These are phyloP conservation scores for Callinectes sapidus DNA, from an alignment of 2,888 invertebrate genomes.

Conservation along the genomic window DNA sequence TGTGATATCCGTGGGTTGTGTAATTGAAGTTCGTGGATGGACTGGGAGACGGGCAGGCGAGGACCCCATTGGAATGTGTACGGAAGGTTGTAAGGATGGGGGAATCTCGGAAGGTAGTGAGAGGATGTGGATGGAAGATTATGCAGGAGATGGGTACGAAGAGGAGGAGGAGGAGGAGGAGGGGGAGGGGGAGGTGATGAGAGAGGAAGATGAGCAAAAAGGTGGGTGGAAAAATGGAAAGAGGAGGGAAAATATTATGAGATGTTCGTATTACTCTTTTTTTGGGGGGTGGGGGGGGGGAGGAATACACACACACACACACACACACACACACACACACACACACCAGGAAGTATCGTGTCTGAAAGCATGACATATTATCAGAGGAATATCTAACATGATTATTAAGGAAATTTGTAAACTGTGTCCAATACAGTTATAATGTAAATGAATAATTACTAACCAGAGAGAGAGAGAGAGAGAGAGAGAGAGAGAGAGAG, in stretches of 20 bases:
- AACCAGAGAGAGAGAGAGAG: not conserved
- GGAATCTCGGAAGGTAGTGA: not conserved
- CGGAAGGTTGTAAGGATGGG: not conserved
- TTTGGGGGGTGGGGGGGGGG: too few relatives aligned
- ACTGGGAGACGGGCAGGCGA: not conserved
- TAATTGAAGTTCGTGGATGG: not conserved
- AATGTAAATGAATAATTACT: not conserved
- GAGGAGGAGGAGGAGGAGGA: not conserved
- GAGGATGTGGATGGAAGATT: not conserved
- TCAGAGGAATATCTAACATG: too few relatives aligned
- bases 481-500: not conserved
- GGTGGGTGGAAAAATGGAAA: not conserved
- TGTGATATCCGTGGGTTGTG: not conserved
- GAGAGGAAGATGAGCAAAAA: not conserved
- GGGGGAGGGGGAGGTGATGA: not conserved
- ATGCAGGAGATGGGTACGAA: not conserved
- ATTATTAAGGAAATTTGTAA: not conserved
- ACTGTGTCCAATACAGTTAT: not conserved
- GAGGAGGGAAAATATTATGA: not conserved
- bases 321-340: too few relatives aligned
- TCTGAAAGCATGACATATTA: too few relatives aligned
- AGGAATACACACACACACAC: too few relatives aligned
- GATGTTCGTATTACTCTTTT: too few relatives aligned
- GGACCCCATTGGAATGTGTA: not conserved
- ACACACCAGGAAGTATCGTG: too few relatives aligned